Percentiles rank a stretch among this genome's conserved stretches.
These are phyloP conservation scores for Thera britannica DNA, from an alignment of 2,888 invertebrate species.

Conservation along the genomic window DNA sequence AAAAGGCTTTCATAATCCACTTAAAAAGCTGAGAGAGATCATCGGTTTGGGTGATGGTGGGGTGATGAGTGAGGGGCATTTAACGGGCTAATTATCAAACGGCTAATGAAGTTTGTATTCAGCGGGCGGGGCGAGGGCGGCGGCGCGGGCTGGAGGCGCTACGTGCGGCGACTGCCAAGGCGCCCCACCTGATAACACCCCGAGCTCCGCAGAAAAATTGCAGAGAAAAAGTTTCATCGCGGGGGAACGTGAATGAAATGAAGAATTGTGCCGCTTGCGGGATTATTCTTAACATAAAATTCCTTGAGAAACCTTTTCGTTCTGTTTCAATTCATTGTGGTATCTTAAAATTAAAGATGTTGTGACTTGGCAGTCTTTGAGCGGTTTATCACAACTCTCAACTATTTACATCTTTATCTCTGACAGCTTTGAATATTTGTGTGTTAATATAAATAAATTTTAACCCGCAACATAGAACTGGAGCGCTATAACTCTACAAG, in stretches of 20 bases:
- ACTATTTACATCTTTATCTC: background rate
- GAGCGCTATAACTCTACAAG: no score
- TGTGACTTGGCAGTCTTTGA: constrained; percentile 14
- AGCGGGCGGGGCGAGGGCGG: constrained; percentile 72
- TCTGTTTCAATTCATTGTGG: constrained; percentile 77
- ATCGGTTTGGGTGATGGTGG: constrained; percentile 64
- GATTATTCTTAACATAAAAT: constrained; percentile 80
- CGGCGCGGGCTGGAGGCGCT: constrained; percentile 66
- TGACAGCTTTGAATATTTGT: no score
- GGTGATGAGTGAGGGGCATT: constrained; percentile 78
- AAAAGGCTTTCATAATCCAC: constrained; percentile 39
- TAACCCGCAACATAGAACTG: no score
- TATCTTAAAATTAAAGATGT: constrained; percentile 50
- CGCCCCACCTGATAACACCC: constrained; percentile 82
- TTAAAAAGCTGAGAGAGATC: constrained; percentile 48
- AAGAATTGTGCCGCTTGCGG: constrained; percentile 82
- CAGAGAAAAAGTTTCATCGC: constrained; percentile 85
- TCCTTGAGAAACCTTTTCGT: constrained; percentile 75
- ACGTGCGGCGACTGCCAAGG: constrained; percentile 80
- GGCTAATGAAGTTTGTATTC: constrained; percentile 86
- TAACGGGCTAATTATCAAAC: constrained; percentile 85
- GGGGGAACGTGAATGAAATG: constrained; percentile 84
- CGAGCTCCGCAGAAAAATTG: constrained; percentile 83
- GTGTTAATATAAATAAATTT: no score
- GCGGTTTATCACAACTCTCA: background rate